Conservation (phyloP, 2,113 vertebrate genomes). For the Saimiri boliviensis region DNA sequence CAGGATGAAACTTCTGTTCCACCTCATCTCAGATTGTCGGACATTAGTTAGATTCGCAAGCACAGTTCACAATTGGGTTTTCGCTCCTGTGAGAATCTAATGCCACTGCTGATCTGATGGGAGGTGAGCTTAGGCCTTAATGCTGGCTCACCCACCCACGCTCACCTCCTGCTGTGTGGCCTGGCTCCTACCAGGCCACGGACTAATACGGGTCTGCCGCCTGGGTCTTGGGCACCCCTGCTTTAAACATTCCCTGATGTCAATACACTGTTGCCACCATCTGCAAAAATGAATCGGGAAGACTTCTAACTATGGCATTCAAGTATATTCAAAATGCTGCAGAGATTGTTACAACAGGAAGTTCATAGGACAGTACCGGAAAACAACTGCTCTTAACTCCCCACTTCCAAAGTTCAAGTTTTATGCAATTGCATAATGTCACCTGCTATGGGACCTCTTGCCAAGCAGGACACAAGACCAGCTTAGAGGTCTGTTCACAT, state of each 20-base stretch:
- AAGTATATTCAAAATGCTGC: neutral
- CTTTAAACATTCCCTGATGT: neutral
- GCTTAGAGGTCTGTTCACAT: neutral
- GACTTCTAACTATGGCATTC: neutral
- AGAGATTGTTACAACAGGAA: neutral
- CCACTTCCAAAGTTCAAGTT: neutral
- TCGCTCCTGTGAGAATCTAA: too few species aligned
- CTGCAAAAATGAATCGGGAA: neutral
- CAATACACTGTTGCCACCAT: neutral
- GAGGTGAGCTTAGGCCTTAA: too few species aligned
- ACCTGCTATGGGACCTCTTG: neutral
- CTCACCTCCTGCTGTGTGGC: too few species aligned
- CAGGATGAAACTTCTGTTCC: too few species aligned
- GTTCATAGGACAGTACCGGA: neutral
- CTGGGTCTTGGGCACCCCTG: too few species aligned
- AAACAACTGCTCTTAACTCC: neutral
- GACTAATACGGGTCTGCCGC: too few species aligned
- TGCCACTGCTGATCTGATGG: too few species aligned
- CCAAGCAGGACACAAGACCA: neutral
- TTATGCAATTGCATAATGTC: neutral
- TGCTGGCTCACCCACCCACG: too few species aligned
- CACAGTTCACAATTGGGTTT: too few species aligned
- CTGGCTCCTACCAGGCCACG: too few species aligned
- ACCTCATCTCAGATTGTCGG: too few species aligned
- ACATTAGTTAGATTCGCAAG: too few species aligned